A percentile compares a stretch with the other conserved stretches of the same genome.
Evolutionary conservation across 1,140 invertebrate genomes (phyloP).

Genomic region (Sycobia sp.): DNA sequence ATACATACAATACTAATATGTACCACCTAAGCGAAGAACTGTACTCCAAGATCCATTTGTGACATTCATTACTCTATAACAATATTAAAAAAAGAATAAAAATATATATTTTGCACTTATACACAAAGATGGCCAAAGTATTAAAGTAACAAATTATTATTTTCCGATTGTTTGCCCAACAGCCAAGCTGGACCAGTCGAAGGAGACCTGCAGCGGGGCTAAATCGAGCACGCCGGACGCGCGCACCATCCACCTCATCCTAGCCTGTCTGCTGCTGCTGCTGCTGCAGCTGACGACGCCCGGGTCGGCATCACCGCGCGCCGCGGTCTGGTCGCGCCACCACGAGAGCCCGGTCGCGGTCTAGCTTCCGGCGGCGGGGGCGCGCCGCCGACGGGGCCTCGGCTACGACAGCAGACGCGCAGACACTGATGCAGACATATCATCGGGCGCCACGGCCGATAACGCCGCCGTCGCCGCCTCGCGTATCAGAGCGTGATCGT

Average conservation of each 20-base stretch:
- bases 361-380: conserved; percentile 43
- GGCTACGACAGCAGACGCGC: neutral
- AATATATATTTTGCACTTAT: no score
- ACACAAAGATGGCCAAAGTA: no score
- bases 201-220: conserved; percentile 54
- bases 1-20: no score
- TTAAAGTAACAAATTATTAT: no score
- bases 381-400: neutral
- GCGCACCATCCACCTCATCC: no score
- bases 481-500: no score
- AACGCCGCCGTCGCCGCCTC: neutral
- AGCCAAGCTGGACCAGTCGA: conserved; percentile 58
- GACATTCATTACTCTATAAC: no score
- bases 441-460: conserved; percentile 1
- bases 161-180: neutral
- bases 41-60: no score
- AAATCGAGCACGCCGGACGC: conserved; percentile 32
- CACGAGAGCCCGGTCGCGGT: conserved; percentile 39
- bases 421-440: conserved; percentile 24
- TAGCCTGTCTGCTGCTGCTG: conserved; percentile 39
- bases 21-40: no score
- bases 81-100: no score
- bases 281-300: no score
- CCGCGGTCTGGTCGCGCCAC: conserved; percentile 33
- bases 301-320: conserved; percentile 27